Evolutionary conservation across 2,888 invertebrate genomes (phyloP), one percentile per base, ranked within the genome.

Genomic region (Drosophila kuntzei): DNA sequence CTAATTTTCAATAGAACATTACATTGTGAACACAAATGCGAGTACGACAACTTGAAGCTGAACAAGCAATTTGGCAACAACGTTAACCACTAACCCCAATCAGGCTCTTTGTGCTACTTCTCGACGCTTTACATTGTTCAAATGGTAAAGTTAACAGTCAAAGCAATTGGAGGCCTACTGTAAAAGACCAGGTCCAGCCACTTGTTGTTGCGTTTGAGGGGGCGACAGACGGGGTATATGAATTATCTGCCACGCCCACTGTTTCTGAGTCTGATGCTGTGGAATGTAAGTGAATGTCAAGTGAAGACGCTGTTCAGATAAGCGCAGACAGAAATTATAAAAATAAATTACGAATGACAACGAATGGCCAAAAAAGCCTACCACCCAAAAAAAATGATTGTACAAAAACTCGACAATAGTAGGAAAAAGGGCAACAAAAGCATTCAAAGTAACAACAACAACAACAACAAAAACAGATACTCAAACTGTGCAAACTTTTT

Each of bases 401-500:
- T 63, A 58, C 62, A 61, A 49, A 63, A 66, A 71, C 65, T 62
- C 43, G 41, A 58, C 36, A 55, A 59, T 58, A 50, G 18, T 20
- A 39, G 29, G 36, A 58, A 32, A 36, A 59, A 37, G 37, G 55
- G 54, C 25, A 62, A 44, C 27, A 29, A 44, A 4, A 46, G 11
- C 12, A 41, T 7, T 4, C 2, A n/a, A 43, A 43, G 43, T 32
- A 12, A 32, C 29, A 47, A 29, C 34, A 49, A 50, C 27, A 54
- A 37, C 22, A 44, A 50, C 20, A 44, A 43, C 16, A 55, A 27
- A n/a, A n/a, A n/a, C n/a, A 72, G 34, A n/a, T 59, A 53, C 68
- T 58, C 47, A 80, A 76, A 84, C 73, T 76, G 84, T 79, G 71
- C 66, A 81, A 85, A 87, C 76, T 87, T 85, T 81, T 87, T 87